Percentiles rank a stretch among this genome's conserved stretches.
These are phyloP conservation scores for Arnoldichthys spilopterus DNA, from an alignment of 2,797 vertebrate genomes.

Conservation along the genomic window DNA sequence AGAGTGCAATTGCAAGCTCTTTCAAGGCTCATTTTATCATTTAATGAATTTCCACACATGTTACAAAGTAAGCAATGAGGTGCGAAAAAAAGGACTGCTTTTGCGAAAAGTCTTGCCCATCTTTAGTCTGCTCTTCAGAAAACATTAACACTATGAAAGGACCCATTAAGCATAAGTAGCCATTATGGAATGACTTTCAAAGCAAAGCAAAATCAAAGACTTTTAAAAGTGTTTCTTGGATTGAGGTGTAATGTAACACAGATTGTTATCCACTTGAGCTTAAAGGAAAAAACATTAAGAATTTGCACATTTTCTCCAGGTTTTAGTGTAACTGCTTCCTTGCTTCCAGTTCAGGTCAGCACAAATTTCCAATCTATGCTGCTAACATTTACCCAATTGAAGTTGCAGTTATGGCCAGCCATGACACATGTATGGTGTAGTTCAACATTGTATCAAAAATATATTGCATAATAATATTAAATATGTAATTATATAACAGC, in stretches of 20 bases:
- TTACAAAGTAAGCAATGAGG: conserved; percentile 38
- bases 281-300: background rate
- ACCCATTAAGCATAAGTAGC: conserved; percentile 13
- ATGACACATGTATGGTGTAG: too few relatives aligned
- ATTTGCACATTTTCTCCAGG: background rate
- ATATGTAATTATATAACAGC: too few relatives aligned
- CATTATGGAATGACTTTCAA: conserved; percentile 13
- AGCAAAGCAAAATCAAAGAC: background rate
- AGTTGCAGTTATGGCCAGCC: too few relatives aligned
- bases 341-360: too few relatives aligned
- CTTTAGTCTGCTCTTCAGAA: conserved; percentile 15
- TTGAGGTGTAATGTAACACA: conserved; percentile 4
- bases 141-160: conserved; percentile 25
- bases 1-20: conserved; percentile 20
- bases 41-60: conserved; percentile 40
- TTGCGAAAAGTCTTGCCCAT: background rate
- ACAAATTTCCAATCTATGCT: too few relatives aligned
- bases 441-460: too few relatives aligned
- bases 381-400: too few relatives aligned
- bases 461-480: too few relatives aligned
- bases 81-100: conserved; percentile 13
- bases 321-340: background rate
- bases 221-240: background rate
- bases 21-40: conserved; percentile 32
- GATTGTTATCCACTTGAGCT: background rate